Conservation (phyloP, 2,888 invertebrate genomes). For the Allophyes oxyacanthae region DNA sequence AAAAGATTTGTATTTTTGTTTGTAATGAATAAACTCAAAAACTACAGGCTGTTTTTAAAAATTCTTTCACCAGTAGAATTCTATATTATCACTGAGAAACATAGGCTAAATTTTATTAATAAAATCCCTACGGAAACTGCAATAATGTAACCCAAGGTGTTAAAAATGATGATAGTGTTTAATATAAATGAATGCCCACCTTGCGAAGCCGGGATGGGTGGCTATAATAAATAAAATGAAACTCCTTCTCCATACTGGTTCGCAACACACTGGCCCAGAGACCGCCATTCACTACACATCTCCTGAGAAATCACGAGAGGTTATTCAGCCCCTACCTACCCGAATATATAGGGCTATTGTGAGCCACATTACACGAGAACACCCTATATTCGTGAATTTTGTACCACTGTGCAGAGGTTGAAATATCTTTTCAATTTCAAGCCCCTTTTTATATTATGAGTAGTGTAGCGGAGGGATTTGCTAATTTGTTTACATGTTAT, state of each 20-base stretch:
- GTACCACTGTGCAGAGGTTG: slow-evolving; percentile 34
- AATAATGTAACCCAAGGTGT: no score
- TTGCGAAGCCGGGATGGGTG: no score
- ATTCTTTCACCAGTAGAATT: no score
- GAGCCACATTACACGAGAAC: slow-evolving; percentile 58
- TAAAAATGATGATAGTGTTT: no score
- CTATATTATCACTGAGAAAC: no score
- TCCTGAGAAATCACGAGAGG: slow-evolving; percentile 77
- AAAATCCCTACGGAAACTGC: no score
- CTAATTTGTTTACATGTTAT: slow-evolving; percentile 6
- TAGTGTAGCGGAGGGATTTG: slow-evolving; percentile 9
- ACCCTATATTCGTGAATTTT: slow-evolving; percentile 55
- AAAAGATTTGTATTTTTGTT: no score
- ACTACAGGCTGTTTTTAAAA: no score
- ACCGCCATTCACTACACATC: slow-evolving; percentile 70
- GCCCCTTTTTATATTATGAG: slow-evolving; percentile 26
- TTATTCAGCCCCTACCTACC: slow-evolving; percentile 66
- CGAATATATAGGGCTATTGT: slow-evolving; percentile 66
- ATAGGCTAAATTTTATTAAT: no score
- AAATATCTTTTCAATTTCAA: slow-evolving; percentile 50
- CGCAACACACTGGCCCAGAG: slow-evolving; percentile 67
- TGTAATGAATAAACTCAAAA: no score
- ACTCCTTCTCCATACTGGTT: slow-evolving; percentile 41
- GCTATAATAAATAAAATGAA: slow-evolving; percentile 8
- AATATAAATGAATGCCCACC: no score